These are phyloP conservation scores for Percopsis omiscomaycus DNA, from an alignment of 2,797 vertebrate genomes.

Conservation along the genomic window DNA sequence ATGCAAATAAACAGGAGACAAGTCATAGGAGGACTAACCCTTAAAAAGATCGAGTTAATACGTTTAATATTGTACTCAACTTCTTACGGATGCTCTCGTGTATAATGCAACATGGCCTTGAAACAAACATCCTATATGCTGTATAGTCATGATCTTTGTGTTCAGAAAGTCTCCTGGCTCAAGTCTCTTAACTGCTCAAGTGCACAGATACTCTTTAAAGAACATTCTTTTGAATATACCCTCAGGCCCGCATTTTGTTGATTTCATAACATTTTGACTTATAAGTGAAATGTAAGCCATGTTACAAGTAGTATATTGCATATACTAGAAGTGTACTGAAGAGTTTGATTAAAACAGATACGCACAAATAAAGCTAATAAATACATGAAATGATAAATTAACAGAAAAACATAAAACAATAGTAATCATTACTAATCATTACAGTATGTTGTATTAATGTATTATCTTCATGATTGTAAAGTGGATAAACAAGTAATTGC, in stretches of 20 bases:
- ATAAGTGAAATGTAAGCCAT: background rate
- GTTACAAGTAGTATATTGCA: conserved; percentile 6
- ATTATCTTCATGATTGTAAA: conserved; percentile 42
- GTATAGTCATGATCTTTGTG: conserved; percentile 3
- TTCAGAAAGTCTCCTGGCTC: background rate
- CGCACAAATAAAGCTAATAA: conserved; percentile 37
- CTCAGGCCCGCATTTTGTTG: no score
- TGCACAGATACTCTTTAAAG: background rate
- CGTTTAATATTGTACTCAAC: background rate
- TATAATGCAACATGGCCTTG: conserved; percentile 22
- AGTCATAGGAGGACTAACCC: conserved; percentile 37
- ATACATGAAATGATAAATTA: conserved; percentile 29
- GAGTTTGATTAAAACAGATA: conserved; percentile 23
- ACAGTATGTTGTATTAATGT: conserved; percentile 8
- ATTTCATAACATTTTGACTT: background rate
- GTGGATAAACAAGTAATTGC: conserved; percentile 4
- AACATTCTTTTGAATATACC: background rate
- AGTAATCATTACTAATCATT: conserved; percentile 27
- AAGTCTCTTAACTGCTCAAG: background rate
- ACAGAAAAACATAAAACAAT: conserved; percentile 11
- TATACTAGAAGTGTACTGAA: conserved; percentile 1
- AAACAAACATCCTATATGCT: conserved; percentile 20
- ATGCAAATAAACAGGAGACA: conserved; percentile 60
- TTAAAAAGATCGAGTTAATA: conserved; percentile 24
- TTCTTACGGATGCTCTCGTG: conserved; percentile 3